Evolutionary conservation across 64 coral and sea anemone species (phyloP).

Genomic region (Dendronephthya gigantea): DNA sequence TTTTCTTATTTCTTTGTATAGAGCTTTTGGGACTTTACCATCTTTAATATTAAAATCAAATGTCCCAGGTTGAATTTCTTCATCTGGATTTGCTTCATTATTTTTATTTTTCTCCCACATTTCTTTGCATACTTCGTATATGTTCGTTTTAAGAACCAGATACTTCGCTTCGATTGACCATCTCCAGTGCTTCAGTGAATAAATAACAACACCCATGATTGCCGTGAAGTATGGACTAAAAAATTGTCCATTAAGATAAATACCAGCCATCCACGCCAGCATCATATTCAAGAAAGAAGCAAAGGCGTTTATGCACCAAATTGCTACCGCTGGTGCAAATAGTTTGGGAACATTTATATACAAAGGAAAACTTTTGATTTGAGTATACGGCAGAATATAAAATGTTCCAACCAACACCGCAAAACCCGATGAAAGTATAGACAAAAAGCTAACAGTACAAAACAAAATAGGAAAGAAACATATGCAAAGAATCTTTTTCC

Average conservation of each 20-base stretch:
- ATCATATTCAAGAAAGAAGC: not conserved
- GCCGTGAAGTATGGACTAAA: not conserved
- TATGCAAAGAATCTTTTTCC: too few relatives aligned
- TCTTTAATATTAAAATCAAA: not conserved
- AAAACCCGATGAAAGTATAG: too few relatives aligned
- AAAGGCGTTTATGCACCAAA: too few relatives aligned
- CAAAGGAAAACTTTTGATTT: too few relatives aligned
- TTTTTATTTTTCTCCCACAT: too few relatives aligned
- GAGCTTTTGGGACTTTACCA: not conserved
- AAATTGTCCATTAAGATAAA: not conserved
- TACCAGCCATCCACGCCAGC: not conserved
- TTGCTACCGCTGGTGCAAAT: too few relatives aligned
- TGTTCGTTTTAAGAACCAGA: not conserved
- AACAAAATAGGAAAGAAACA: too few relatives aligned
- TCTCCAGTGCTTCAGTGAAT: not conserved
- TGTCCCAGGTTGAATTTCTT: not conserved
- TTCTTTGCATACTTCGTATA: not conserved
- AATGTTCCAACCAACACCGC: too few relatives aligned
- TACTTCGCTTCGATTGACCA: not conserved
- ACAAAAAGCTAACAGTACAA: too few relatives aligned
- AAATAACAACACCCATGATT: not conserved
- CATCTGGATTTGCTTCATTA: not conserved
- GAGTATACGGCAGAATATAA: too few relatives aligned
- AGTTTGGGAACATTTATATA: too few relatives aligned
- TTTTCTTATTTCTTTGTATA: not conserved